Conservation (phyloP, 2,113 vertebrate genomes). For the Laticauda colubrina region DNA sequence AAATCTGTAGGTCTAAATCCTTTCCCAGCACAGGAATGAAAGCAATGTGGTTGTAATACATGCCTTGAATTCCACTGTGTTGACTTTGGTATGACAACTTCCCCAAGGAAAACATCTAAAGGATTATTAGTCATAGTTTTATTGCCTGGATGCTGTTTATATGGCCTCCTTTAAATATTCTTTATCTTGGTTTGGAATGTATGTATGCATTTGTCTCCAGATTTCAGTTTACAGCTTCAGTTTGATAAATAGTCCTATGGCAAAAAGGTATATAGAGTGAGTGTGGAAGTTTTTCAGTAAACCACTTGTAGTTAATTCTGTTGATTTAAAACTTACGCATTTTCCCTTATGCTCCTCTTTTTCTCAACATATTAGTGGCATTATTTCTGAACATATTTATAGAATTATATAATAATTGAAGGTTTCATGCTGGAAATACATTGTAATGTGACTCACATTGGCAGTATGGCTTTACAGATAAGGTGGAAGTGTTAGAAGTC, state of each 20-base stretch:
- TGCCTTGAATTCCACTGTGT: background rate
- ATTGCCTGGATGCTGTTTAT: background rate
- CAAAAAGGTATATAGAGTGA: background rate
- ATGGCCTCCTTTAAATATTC: background rate
- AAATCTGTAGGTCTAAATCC: background rate
- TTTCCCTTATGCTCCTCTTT: background rate
- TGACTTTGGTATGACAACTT: background rate
- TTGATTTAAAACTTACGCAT: background rate
- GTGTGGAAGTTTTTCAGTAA: background rate
- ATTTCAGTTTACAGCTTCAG: background rate
- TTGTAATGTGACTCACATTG: background rate
- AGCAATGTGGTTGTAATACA: background rate
- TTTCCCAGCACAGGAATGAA: background rate
- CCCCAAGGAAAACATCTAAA: background rate
- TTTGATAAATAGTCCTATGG: background rate
- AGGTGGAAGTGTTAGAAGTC: background rate
- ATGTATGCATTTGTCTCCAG: background rate
- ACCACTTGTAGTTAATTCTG: background rate
- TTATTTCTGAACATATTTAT: background rate
- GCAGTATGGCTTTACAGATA: background rate
- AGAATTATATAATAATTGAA: background rate
- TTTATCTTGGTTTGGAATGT: background rate
- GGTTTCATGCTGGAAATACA: background rate
- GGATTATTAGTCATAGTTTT: background rate
- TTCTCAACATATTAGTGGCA: background rate